Evolutionary conservation across 2,888 invertebrate genomes (phyloP), one percentile per base, ranked within the genome.

Genomic region (Cistogaster globosa): DNA sequence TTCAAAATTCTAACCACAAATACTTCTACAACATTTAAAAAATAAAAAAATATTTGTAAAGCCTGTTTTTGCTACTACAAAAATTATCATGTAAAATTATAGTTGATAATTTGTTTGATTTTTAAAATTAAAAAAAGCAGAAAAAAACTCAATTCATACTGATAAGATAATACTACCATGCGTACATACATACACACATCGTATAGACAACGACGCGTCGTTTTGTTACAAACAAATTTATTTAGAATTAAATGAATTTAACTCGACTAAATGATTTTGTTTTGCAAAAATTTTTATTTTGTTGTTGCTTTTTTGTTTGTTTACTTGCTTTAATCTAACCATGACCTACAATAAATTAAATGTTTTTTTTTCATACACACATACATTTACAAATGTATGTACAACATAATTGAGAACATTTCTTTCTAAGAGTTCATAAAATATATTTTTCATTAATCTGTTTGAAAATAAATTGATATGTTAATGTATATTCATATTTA

Each of bases 321-420:
- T 57, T 45, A 14, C 14, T 57, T 68, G 62, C 2, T 63, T 72
- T 68, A 68, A 45, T 55, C 57, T 55, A 78, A 79, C 83, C 83
- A 83, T 83, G 83, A 83, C 83, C 83, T 83, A 83, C 74, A 78
- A 83, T 71, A 68, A 72, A 72, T 65, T 36, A 55, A 63, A 71
- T 63, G 26, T 4, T 0, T 8, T 51, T 36, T 58, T 51, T 62
- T 32, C 8, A 6, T 32, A 26, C 6, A 5, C 6, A 32, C 32
- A 32, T 32, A 32, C 32, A 32, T 32, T 5, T 32, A 32, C 32
- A 32, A 0, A 6, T 32, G 32, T 32, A 32, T 7, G 8, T 32
- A 32, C 32, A 32, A 18, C 18, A 60, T 55, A 16, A 67, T 16
- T 48, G 26, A 48, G 57, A 57, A 18, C n/a, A 7, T 55, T 51